Base-by-base conservation (phyloP, 2,888 invertebrate species). In the Bimastos eiseni region DNA sequence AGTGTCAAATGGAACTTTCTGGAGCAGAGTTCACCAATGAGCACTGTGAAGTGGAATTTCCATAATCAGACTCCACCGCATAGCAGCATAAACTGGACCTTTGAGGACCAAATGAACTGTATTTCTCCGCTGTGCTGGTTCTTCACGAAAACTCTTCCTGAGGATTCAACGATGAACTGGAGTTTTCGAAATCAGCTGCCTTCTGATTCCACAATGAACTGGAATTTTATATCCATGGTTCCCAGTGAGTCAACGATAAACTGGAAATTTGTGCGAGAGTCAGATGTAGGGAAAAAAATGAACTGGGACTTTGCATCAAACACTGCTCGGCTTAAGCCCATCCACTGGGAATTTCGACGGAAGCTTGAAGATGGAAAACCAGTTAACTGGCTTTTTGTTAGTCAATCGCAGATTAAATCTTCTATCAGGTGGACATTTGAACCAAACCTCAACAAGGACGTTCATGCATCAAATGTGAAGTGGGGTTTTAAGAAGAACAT, bases 401-500 rank as follows among this genome's bases (percentile, higher is more conserved):
- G 88, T 36, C 88, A 33, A 19, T 88, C 88, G 24, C 24, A 33
- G 37, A 38, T 34, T 34, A 33, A 36, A 8, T 88, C 88, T 3
- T 1, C 21, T 38, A 33, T 88, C 38, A 36, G 17, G 8, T 88
- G 88, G 88, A 88, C 36, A 36, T 38, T 88, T 30, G 15, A 36
- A 33, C 37, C 36, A 33, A 37, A 38, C 30, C 88, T 88, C 24
- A 88, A 21, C 11, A 88, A 88, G 88, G 88, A n/a, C 11, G 11
- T 88, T 38, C 88, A 88, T 38, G 38, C 36, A 38, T 37, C 36
- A 13, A 37, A 11, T 24, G 24, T 88, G 37, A 88, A 34, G 8
- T 88, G 88, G 88, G 88, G 88, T 88, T 88, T 88, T 34, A 30
- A 88, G 30, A 88, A 38, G 88, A 88, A 38, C 88, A 24, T 88